A percentile compares a stretch with the other conserved stretches of the same genome.
These are phyloP conservation scores for Desoria tigrina DNA, from an alignment of 2,888 invertebrate genomes.

Conservation along the genomic window DNA sequence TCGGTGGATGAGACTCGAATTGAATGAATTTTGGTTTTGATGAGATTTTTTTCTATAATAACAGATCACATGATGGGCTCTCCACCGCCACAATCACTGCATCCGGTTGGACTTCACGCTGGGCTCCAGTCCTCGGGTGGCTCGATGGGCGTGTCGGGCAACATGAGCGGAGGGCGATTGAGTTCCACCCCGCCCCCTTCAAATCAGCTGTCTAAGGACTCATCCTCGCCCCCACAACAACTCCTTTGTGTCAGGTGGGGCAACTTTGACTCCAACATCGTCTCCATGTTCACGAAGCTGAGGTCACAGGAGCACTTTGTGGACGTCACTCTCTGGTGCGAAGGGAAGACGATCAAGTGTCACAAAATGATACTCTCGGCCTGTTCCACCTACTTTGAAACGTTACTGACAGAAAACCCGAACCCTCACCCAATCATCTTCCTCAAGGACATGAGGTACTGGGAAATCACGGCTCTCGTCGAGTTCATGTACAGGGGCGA, in stretches of 20 bases:
- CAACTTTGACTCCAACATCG: constrained; percentile 54
- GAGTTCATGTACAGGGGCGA: constrained; percentile 54
- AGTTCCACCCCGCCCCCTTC: constrained; percentile 32
- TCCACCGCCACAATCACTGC: constrained; percentile 37
- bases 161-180: constrained; percentile 14
- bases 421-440: constrained; percentile 53
- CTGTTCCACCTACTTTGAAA: constrained; percentile 53
- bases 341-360: constrained; percentile 51
- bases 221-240: constrained; percentile 51
- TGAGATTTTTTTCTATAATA: neutral
- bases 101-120: constrained; percentile 23
- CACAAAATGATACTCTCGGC: constrained; percentile 54
- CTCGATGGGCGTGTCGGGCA: constrained; percentile 27
- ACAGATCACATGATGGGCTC: constrained; percentile 52
- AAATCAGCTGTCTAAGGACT: constrained; percentile 26
- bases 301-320: constrained; percentile 52
- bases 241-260: constrained; percentile 54
- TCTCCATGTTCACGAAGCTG: constrained; percentile 54
- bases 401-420: constrained; percentile 50
- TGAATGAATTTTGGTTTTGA: too few species aligned
- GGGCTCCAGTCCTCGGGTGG: neutral
- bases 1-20: too few species aligned
- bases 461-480: constrained; percentile 53
- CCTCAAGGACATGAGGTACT: constrained; percentile 52
- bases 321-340: constrained; percentile 53